Evolutionary conservation across 2,797 vertebrate species (phyloP), one percentile per base, ranked within the genome.

Genomic region (Buceros bicornis): DNA sequence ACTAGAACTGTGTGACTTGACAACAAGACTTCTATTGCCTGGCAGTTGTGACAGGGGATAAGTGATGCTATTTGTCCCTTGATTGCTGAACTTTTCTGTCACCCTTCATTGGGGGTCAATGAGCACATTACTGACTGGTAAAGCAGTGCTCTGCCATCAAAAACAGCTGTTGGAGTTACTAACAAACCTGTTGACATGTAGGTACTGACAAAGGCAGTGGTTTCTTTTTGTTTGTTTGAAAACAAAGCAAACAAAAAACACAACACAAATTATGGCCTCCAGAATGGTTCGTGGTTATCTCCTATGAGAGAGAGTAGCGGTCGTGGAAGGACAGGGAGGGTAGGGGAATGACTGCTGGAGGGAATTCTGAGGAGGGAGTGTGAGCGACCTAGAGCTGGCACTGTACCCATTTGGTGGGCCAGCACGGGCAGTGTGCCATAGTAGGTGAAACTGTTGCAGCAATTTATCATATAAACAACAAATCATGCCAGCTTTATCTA

Each of bases 401-500:
- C 71, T 8, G 0, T 11, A 48, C 33, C 54, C 4, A 1, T 35
- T 54, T 47, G 37, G 22, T 58, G 70, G 57, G 89, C 87, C 80
- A 81, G 33, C 8, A 1, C 67, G 69, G 76, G 73, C 87, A 29
- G 6, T 8, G 26, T 70, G 76, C 73, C 73, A 37, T 5, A 20
- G 64, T 4, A 84, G 81, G 74, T 95, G 76, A 77, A 86, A 83
- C 61, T 43, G 53, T 67, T 89, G 71, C 37, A 93, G 51, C 31
- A 84, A 40, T 91, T 90, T 89, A 73, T 94, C 48, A 17, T 37
- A 24, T 28, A 69, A 90, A 58, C 29, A 84, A 65, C 40, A 72
- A 73, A 70, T 70, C 64, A 83, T 67, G 16, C 45, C 56, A 89
- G 67, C 86, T 86, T 79, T 86, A 89, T 86, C 88, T 91, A 78